phyloP scores from a whole-genome alignment of 1,140 invertebrate genomes.

The Saxidomus purpurata region DNA sequence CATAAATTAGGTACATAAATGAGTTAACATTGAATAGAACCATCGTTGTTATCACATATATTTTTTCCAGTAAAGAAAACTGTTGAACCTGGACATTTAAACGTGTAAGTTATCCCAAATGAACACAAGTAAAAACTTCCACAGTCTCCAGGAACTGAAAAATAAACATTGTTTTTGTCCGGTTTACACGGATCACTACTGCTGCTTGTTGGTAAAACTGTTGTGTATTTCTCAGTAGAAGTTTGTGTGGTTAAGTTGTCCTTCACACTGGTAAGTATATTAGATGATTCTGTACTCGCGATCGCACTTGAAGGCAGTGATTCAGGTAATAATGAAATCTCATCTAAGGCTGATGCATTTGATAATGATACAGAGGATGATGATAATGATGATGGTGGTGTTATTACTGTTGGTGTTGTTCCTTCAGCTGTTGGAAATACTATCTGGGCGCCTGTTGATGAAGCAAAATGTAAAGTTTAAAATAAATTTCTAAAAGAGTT shows the following conservation, averaged over 20 bases:
- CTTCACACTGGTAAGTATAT: neutral
- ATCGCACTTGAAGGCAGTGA: neutral
- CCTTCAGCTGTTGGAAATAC: no score
- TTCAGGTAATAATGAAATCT: neutral
- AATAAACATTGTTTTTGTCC: slow-evolving; percentile 41
- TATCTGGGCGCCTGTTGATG: neutral
- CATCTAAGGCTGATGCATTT: neutral
- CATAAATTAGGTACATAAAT: neutral
- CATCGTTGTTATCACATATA: slow-evolving; percentile 50
- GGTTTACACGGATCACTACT: neutral
- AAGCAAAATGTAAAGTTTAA: neutral
- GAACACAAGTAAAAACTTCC: slow-evolving; percentile 43
- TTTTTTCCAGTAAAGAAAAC: slow-evolving; percentile 45
- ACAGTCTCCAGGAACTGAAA: slow-evolving; percentile 13
- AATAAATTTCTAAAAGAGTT: neutral
- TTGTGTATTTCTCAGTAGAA: neutral
- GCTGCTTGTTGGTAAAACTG: neutral
- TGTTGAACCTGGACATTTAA: slow-evolving; percentile 46
- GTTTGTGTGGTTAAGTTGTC: neutral
- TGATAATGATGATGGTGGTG: neutral
- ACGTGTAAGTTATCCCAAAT: slow-evolving; percentile 10
- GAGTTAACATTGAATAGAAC: slow-evolving; percentile 34
- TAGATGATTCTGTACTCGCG: neutral
- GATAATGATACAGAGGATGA: neutral
- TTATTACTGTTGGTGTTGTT: neutral